Evolutionary conservation across 1,140 invertebrate species (phyloP), one percentile per base, ranked within the genome.

Genomic region (Linepithema humile): DNA sequence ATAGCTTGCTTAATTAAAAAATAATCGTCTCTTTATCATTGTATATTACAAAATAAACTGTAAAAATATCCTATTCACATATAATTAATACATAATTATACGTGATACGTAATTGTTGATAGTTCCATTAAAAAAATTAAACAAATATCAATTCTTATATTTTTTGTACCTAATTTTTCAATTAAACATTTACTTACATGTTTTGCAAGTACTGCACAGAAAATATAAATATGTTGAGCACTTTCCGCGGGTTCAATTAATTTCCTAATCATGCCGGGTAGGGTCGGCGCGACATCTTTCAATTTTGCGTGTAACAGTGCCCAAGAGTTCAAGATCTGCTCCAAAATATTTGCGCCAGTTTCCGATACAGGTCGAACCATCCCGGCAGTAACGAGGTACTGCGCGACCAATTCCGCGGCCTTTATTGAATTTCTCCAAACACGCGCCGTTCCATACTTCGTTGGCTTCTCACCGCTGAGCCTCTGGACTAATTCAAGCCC

Each of bases 161-260:
- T 70, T n/a, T n/a, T n/a, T n/a, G n/a, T n/a, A n/a, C n/a, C n/a
- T n/a, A n/a, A n/a, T n/a, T 45, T 23, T 17, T 29, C 9, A 3
- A 75, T 75, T 15, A 40, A 69, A 50, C 12, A 0, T 48, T 57
- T 85, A 94, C 92, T 92, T 89, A 96, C 96, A 93, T 96, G 94
- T 69, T 95, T 94, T 20, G 95, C 91, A 32, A 96, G 94, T 48
- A 96, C 95, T 74, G 92, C 92, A 84, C 94, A 95, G 82, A 96
- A 95, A 64, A 94, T 94, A 90, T 96, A 96, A 83, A 96, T 95
- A 87, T 96, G 95, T 86, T 94, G 92, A 77, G 95, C 95, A 85
- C 95, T 95, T 78, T 95, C 95, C 20, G 95, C 95, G 7, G 95
- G 93, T 85, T 95, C 93, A 62, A 95, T 94, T 83, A 96, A 94